phyloP scores from a whole-genome alignment of 1,140 invertebrate species.

The Zaprionus nigranus region DNA sequence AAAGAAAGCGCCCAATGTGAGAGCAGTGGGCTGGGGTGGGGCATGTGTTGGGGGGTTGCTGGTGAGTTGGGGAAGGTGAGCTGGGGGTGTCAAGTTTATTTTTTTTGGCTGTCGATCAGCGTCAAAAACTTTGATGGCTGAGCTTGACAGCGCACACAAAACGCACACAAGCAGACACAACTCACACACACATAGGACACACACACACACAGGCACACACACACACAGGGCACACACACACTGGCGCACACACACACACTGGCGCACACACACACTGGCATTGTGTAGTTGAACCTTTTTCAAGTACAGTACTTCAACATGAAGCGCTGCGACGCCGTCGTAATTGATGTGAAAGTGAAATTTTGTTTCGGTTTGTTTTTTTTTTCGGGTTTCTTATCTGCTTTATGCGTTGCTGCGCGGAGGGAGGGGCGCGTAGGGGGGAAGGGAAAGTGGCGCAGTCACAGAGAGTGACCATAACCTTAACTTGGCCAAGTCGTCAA shows the following conservation, averaged over 20 bases:
- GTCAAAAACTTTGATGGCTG: conserved; percentile 41
- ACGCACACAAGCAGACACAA: conserved; percentile 1
- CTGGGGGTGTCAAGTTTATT: conserved; percentile 19
- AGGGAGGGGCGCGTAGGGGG: conserved; percentile 20
- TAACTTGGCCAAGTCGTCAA: conserved; percentile 54
- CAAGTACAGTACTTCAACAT: conserved; percentile 61
- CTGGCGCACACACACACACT: conserved; percentile 5
- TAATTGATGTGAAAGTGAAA: conserved; percentile 83
- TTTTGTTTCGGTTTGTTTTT: conserved; percentile 50
- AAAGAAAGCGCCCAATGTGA: conserved; percentile 38
- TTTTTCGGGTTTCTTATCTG: conserved; percentile 41
- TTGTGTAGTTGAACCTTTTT: conserved; percentile 45
- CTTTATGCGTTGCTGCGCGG: conserved; percentile 26
- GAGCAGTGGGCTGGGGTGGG: neutral
- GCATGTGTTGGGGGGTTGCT: neutral
- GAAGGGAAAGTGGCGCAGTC: conserved; percentile 19
- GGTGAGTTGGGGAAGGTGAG: neutral
- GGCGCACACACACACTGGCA: neutral
- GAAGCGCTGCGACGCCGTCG: conserved; percentile 45
- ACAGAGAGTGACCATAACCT: conserved; percentile 74
- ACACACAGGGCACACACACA: conserved; percentile 9
- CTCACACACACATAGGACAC: conserved; percentile 4
- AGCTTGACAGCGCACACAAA: conserved; percentile 33
- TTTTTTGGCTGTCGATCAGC: conserved; percentile 36
- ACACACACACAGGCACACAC: conserved; percentile 8